Evolutionary conservation across 2,888 invertebrate genomes (phyloP).

Genomic region (Xestia rhomboidea): DNA sequence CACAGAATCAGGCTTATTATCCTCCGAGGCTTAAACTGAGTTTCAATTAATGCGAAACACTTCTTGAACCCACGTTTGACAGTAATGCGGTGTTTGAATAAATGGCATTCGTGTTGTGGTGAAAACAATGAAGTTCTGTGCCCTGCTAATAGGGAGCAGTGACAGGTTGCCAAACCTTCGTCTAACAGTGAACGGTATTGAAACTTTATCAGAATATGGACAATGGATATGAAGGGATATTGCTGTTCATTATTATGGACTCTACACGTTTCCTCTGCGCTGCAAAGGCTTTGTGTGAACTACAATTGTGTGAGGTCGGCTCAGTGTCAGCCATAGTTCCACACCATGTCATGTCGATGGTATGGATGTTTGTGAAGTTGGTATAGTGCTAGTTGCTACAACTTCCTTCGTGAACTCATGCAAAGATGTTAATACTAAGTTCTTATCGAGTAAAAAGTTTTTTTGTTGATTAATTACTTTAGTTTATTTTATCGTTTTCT

Average conservation of each 20-base stretch:
- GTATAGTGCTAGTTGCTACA: neutral
- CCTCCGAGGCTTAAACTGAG: constrained; percentile 28
- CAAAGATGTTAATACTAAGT: neutral
- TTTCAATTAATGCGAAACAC: constrained; percentile 50
- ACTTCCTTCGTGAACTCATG: neutral
- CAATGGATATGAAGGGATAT: constrained; percentile 34
- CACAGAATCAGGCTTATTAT: constrained; percentile 35
- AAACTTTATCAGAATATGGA: constrained; percentile 10
- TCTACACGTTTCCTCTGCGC: constrained; percentile 13
- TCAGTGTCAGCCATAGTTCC: constrained; percentile 23
- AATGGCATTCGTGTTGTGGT: constrained; percentile 20
- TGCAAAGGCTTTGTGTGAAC: constrained; percentile 22
- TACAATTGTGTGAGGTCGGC: constrained; percentile 43
- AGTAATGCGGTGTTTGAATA: constrained; percentile 35
- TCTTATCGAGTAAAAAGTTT: neutral
- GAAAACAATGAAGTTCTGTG: constrained; percentile 32
- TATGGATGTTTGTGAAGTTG: neutral
- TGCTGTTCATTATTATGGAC: constrained; percentile 38
- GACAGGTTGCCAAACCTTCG: constrained; percentile 35
- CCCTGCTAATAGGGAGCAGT: constrained; percentile 29
- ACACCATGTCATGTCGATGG: neutral
- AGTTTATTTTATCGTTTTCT: neutral
- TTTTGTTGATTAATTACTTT: neutral
- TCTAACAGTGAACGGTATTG: constrained; percentile 17
- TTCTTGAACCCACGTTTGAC: constrained; percentile 33